Evolutionary conservation across 2,797 vertebrate species (phyloP), one percentile per base, ranked within the genome.

Genomic region (Anguilla obscura): DNA sequence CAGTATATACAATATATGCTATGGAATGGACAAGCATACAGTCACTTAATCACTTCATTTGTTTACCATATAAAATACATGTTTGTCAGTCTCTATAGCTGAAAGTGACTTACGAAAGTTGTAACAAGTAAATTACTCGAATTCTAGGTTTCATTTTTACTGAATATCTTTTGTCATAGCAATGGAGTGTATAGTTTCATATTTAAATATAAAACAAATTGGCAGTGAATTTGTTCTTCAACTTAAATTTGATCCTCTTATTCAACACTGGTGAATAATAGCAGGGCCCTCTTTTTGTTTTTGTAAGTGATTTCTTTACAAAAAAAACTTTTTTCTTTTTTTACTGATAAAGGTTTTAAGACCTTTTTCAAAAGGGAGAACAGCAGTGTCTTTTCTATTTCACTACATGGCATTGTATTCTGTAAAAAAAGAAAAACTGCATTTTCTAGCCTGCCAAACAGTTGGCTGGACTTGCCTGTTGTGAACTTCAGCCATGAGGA

Each of bases 401-500:
- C 30, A 36, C 27, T 71, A 33, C 69, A 27, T 71, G 27, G 10
- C 12, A 69, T 69, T 27, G 24, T 30, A 69, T 10, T 27, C 10
- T 30, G 50, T 52, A 12, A 76, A 76, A 36, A 36, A 36, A 36
- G 5, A n/a, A 76, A 5, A 36, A 12, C 79, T n/a, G 21, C 18
- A 18, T 24, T 80, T 80, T 80, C 76, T 36, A 45, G 76, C 76
- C 21, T 45, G 76, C 76, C 76, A 82, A 2, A 48, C 12, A 79
- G 74, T 82, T 40, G 45, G 79, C 7, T n/a, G 79, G 79, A 9
- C 79, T 48, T 45, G 18, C 40, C 45, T 82, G 79, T 50, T 82
- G 18, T n/a, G 45, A n/a, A 82, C 45, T 82, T 82, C 79, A 82
- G 18, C 40, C 79, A 50, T 82, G 45, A 82, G 79, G 79, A 82